Conservation (phyloP, 2,888 invertebrate species). For the Yponomeuta plumbellus region DNA sequence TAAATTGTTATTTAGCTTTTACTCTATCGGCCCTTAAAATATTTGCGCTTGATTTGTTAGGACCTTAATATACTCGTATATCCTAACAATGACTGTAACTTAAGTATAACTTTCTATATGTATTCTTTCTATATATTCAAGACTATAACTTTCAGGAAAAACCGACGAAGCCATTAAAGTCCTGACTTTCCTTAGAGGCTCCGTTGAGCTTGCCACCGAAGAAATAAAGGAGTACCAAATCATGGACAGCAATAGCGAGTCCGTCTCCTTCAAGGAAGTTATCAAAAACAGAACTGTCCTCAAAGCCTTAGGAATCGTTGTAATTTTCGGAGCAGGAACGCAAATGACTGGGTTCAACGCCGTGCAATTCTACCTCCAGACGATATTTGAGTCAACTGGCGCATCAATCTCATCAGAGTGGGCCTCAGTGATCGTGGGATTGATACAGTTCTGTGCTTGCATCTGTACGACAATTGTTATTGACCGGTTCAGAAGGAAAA, state of each 20-base stretch:
- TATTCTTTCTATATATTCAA: too few species aligned
- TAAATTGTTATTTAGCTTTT: too few species aligned
- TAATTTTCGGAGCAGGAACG: conserved; percentile 22
- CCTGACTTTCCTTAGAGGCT: conserved; percentile 13
- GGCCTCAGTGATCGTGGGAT: conserved; percentile 46
- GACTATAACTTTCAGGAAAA: conserved; percentile 11
- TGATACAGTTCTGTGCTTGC: conserved; percentile 44
- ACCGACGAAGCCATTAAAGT: conserved; percentile 6
- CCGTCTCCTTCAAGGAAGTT: not conserved
- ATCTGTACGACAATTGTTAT: conserved; percentile 25
- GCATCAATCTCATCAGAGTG: conserved; percentile 43
- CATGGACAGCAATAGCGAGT: not conserved
- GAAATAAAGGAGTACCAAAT: conserved; percentile 14
- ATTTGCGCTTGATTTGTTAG: too few species aligned
- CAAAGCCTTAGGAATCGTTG: conserved; percentile 21
- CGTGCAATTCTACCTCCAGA: conserved; percentile 48
- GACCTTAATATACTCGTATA: too few species aligned
- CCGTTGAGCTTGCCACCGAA: conserved; percentile 7
- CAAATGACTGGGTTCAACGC: conserved; percentile 47
- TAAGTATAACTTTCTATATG: too few species aligned
- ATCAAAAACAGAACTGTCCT: conserved; percentile 17
- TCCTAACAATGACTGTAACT: too few species aligned
- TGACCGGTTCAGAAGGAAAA: conserved; percentile 16
- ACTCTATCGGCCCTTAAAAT: too few species aligned
- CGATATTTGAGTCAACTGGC: conserved; percentile 44